Conservation (phyloP, 2,113 vertebrate genomes). For the Lepisosteus oculatus region DNA sequence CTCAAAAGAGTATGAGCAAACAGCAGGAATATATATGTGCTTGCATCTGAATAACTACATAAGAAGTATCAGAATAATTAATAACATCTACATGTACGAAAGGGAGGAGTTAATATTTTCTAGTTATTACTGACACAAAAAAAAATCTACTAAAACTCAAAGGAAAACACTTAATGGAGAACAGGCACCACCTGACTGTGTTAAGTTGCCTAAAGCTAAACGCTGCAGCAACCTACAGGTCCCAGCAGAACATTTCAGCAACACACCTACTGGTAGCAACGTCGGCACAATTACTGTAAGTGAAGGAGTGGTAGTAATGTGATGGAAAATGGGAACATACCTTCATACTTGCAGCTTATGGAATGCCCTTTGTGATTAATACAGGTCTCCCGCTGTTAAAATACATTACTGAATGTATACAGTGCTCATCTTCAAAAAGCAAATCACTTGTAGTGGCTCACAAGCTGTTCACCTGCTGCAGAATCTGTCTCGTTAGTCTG, state of each 20-base stretch:
- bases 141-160: not conserved
- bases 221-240: not conserved
- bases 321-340: not conserved
- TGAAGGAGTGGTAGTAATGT: not conserved
- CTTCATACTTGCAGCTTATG: not conserved
- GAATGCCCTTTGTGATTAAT: not conserved
- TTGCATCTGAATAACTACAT: no score
- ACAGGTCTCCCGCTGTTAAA: not conserved
- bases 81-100: no score
- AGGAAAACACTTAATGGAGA: no score
- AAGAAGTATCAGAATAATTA: no score
- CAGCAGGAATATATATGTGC: no score
- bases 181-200: slow-evolving; percentile 5
- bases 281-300: not conserved
- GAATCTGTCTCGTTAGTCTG: no score
- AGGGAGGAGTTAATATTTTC: no score
- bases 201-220: not conserved
- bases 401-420: not conserved
- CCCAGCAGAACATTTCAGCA: not conserved
- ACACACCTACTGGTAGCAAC: not conserved
- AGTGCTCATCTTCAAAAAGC: not conserved
- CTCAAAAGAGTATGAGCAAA: no score
- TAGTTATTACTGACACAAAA: not conserved
- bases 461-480: no score
- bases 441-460: no score